Percentiles rank a stretch among this genome's conserved stretches.
These are phyloP conservation scores for Samia ricini DNA, from an alignment of 1,140 invertebrate genomes.

Conservation along the genomic window DNA sequence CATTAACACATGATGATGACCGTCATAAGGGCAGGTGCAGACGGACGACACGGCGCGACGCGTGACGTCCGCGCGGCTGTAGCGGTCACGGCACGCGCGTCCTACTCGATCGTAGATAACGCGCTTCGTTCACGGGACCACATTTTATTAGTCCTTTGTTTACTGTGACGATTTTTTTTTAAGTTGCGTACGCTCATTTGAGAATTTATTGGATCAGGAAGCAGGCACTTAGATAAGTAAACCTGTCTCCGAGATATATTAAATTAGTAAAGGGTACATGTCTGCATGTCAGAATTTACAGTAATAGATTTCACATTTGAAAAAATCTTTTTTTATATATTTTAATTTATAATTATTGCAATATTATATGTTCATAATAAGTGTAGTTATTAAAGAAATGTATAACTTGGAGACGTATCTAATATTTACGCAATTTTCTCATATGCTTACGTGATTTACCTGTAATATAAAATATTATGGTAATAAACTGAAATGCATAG, in stretches of 20 bases:
- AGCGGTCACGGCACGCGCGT: conserved; percentile 11
- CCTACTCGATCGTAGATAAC: conserved; percentile 36
- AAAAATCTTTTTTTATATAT: no score
- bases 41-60: no score
- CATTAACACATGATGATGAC: conserved; percentile 8
- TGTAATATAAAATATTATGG: neutral
- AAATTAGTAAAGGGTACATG: no score
- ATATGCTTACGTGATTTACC: neutral
- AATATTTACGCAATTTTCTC: neutral
- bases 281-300: no score
- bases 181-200: conserved; percentile 19
- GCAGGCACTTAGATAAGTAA: conserved; percentile 12
- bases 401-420: no score
- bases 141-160: conserved; percentile 40
- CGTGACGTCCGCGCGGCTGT: conserved; percentile 6
- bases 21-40: conserved; percentile 38
- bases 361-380: no score
- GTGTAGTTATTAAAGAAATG: no score
- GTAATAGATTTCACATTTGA: no score
- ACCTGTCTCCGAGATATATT: no score
- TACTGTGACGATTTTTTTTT: conserved; percentile 42
- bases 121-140: conserved; percentile 38
- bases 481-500: neutral
- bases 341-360: no score
- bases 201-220: conserved; percentile 14